Conservation (phyloP, 2,888 invertebrate species). For the Cheilosia variabilis region DNA sequence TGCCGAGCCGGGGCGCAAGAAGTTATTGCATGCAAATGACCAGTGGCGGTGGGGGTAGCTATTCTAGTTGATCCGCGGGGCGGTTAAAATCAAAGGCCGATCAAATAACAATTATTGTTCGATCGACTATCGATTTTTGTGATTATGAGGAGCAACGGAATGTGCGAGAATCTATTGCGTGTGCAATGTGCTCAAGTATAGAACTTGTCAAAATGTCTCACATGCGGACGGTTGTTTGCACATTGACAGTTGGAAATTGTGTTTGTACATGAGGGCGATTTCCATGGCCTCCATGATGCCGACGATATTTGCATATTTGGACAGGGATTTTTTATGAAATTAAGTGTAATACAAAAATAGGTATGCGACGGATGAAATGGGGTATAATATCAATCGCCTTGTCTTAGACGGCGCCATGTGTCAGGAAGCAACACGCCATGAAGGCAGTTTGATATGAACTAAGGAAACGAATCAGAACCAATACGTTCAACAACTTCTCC, state of each 20-base stretch:
- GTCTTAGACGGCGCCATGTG: too few species aligned
- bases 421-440: too few species aligned
- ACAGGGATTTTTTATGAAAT: neutral
- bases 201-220: conserved; percentile 34
- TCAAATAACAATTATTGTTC: conserved; percentile 48
- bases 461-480: too few species aligned
- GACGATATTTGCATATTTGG: neutral
- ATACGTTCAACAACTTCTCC: too few species aligned
- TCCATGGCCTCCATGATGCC: neutral
- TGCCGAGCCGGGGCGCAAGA: conserved; percentile 1
- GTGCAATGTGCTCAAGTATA: neutral
- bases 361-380: too few species aligned
- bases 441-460: too few species aligned
- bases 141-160: conserved; percentile 16
- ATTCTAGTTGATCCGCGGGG: conserved; percentile 35
- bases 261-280: neutral
- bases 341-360: neutral
- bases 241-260: conserved; percentile 3
- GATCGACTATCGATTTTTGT: conserved; percentile 37
- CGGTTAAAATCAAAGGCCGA: conserved; percentile 58
- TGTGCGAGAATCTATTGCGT: conserved; percentile 3
- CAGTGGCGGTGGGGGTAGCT: conserved; percentile 42
- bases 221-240: conserved; percentile 10
- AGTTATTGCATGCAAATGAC: conserved; percentile 52
- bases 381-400: too few species aligned